These are phyloP conservation scores for Synanthedon vespiformis DNA, from an alignment of 2,888 invertebrate species.

Conservation along the genomic window DNA sequence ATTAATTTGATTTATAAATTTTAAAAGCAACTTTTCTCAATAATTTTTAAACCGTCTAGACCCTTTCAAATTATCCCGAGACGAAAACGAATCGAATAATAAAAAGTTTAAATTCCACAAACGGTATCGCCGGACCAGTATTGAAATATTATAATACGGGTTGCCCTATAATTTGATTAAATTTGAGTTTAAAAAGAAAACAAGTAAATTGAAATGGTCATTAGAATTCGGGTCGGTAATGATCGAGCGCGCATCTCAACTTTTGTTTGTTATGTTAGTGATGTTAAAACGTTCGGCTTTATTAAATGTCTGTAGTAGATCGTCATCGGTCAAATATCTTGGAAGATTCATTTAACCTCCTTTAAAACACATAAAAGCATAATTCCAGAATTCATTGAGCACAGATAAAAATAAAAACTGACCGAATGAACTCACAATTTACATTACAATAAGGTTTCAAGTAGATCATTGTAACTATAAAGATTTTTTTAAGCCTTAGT, in stretches of 20 bases:
- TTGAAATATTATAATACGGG: slow-evolving; percentile 68
- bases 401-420: no score
- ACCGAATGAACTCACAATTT: no score
- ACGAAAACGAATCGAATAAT: slow-evolving; percentile 56
- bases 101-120: slow-evolving; percentile 63
- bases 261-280: slow-evolving; percentile 57
- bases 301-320: slow-evolving; percentile 31
- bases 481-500: no score
- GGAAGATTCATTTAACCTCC: no score
- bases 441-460: no score
- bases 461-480: no score
- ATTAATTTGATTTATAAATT: slow-evolving; percentile 18
- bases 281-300: slow-evolving; percentile 31
- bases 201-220: slow-evolving; percentile 56
- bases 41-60: slow-evolving; percentile 52
- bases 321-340: slow-evolving; percentile 12
- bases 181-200: slow-evolving; percentile 59
- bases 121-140: slow-evolving; percentile 57
- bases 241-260: slow-evolving; percentile 45
- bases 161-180: slow-evolving; percentile 70
- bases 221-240: slow-evolving; percentile 66
- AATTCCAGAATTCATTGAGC: no score
- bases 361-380: no score
- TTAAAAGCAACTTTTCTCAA: slow-evolving; percentile 6
- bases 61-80: slow-evolving; percentile 52